These are phyloP conservation scores for Micrasema minimum DNA, from an alignment of 1,140 invertebrate species.

Conservation along the genomic window DNA sequence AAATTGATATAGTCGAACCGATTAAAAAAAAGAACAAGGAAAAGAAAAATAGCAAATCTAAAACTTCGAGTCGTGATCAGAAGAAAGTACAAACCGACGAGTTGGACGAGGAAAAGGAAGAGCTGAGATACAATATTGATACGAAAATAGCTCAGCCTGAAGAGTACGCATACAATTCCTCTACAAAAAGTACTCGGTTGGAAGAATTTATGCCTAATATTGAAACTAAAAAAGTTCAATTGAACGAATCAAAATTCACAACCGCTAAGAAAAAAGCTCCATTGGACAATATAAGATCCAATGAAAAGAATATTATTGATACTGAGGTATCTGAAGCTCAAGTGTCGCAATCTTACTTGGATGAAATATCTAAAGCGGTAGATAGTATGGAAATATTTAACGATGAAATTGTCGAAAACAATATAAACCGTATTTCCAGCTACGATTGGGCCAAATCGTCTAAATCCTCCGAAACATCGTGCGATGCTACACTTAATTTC, in stretches of 20 bases:
- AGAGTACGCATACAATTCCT: background rate
- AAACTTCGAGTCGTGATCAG: background rate
- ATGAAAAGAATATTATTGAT: too few relatives aligned
- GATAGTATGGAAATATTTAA: conserved; percentile 46
- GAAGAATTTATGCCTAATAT: too few relatives aligned
- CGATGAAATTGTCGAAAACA: conserved; percentile 16
- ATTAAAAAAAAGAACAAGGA: conserved; percentile 19
- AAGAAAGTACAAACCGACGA: background rate
- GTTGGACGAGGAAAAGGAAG: too few relatives aligned
- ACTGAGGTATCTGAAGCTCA: too few relatives aligned
- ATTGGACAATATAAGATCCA: too few relatives aligned
- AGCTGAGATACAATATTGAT: too few relatives aligned
- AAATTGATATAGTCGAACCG: background rate
- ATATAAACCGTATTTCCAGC: conserved; percentile 1
- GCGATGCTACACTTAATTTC: conserved; percentile 12
- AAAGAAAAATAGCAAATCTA: conserved; percentile 18
- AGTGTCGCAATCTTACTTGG: conserved; percentile 23
- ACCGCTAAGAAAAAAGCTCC: too few relatives aligned
- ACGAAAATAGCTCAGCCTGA: too few relatives aligned
- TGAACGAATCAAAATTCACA: too few relatives aligned
- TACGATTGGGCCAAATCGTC: conserved; percentile 14
- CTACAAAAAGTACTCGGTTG: background rate
- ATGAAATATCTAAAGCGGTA: conserved; percentile 46
- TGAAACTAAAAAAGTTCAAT: too few relatives aligned
- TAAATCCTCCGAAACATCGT: background rate